Evolutionary conservation across 2,888 invertebrate species (phyloP), one percentile per base, ranked within the genome.

Genomic region (Lasioglossum villosulum): DNA sequence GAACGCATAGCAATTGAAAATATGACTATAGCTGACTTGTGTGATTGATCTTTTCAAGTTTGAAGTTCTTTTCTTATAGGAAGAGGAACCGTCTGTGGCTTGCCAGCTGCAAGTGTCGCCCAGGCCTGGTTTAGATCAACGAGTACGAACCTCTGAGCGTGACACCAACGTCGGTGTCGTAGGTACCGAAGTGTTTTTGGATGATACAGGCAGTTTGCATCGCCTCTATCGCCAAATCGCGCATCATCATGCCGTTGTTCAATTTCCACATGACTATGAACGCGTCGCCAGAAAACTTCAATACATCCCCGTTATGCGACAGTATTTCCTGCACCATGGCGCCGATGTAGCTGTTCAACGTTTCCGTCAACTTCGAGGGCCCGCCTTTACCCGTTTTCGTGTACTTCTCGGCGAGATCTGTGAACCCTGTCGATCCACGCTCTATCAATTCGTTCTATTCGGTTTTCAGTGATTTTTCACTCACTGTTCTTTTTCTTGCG

Each of bases 251-350:
- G 56, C 95, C 95, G 0, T 95, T 93, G 0, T 95, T 95, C 45
- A 96, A 96, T 93, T 97, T 97, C 97, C 97, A 97, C 95, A 97
- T 96, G 0, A 97, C 96, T 1, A 97, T 95, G 91, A 97, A 97
- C 4, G 97, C 97, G 88, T 97, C 97, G 0, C 96, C 97, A 16
- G 97, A 96, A 92, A 97, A 97, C 93, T 97, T 97, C 0, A 97
- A 94, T 1, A 97, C 96, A 87, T 97, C 97, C 0, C 97, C 97
- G 77, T 96, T 96, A 88, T 96, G 96, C 0, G 96, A 96, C 48
- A 97, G 93, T 84, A 97, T 96, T 93, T 97, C 97, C 91, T 97
- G 97, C 0, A 97, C 97, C 96, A 97, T 96, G 0, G 97, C 96
- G 0, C 97, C 97, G 88, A 97, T 96, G 93, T 97, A 97, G 4